Evolutionary conservation across 2,888 invertebrate genomes (phyloP).

Genomic region (Adelphocoris suturalis): DNA sequence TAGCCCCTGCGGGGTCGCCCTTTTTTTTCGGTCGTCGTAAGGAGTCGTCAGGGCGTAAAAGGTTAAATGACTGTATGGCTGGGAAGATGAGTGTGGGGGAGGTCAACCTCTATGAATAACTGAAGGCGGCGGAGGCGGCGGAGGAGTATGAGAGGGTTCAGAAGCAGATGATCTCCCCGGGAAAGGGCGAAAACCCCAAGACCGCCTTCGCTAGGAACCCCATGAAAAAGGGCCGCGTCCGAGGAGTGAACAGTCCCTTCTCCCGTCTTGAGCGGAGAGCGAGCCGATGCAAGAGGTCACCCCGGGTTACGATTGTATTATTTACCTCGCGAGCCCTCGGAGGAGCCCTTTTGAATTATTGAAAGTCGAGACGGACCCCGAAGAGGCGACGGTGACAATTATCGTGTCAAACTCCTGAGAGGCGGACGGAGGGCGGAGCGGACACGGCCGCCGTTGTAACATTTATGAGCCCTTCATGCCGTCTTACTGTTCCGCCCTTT

Average conservation of each 20-base stretch:
- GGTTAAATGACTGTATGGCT: slow-evolving; percentile 43
- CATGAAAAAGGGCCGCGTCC: no score
- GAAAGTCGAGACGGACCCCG: slow-evolving; percentile 47
- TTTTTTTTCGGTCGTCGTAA: background rate
- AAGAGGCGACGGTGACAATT: slow-evolving; percentile 49
- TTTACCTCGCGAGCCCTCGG: slow-evolving; percentile 8
- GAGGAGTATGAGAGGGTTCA: no score
- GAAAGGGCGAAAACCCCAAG: no score
- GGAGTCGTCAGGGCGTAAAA: slow-evolving; percentile 16
- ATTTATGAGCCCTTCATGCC: slow-evolving; percentile 42
- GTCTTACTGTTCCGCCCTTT: slow-evolving; percentile 23
- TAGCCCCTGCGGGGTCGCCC: slow-evolving; percentile 29
- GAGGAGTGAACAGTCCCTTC: no score
- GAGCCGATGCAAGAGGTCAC: slow-evolving; percentile 31
- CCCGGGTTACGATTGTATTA: slow-evolving; percentile 56
- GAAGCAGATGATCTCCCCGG: no score
- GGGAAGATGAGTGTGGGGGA: slow-evolving; percentile 10
- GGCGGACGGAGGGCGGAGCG: background rate
- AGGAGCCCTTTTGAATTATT: slow-evolving; percentile 49
- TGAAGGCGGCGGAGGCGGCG: background rate
- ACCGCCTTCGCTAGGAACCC: no score
- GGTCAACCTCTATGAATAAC: slow-evolving; percentile 43
- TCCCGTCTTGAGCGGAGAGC: no score
- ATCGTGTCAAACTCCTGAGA: slow-evolving; percentile 47
- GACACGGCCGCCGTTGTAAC: slow-evolving; percentile 29